phyloP scores from a whole-genome alignment of 1,140 invertebrate species.

The Liolophura sinensis region DNA sequence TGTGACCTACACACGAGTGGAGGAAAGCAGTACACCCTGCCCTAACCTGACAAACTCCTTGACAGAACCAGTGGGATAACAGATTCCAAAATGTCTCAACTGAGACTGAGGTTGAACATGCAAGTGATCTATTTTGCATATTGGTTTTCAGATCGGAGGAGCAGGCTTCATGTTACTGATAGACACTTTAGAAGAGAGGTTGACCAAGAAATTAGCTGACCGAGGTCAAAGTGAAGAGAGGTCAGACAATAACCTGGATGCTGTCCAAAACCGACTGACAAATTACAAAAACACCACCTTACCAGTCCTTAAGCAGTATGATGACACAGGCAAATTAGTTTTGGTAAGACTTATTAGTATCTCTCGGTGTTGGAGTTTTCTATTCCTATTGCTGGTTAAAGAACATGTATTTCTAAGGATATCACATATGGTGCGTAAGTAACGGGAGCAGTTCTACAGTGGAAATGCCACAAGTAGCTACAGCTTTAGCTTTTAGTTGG shows the following conservation, averaged over 20 bases:
- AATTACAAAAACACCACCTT: constrained; percentile 49
- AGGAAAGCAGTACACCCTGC: no score
- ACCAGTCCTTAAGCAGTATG: constrained; percentile 43
- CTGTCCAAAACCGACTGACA: constrained; percentile 39
- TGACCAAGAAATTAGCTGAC: constrained; percentile 39
- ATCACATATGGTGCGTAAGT: background rate
- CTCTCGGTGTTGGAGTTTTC: no score
- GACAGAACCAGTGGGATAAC: no score
- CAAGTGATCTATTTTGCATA: constrained; percentile 3
- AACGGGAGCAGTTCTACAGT: no score
- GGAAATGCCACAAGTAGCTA: no score
- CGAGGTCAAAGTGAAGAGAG: constrained; percentile 31
- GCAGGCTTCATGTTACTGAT: constrained; percentile 41
- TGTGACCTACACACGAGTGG: no score
- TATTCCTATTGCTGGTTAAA: no score
- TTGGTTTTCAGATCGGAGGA: constrained; percentile 42
- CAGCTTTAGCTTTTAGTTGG: no score
- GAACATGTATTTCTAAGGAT: background rate
- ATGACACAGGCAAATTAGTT: constrained; percentile 45
- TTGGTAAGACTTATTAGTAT: constrained; percentile 34
- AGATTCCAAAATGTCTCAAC: no score
- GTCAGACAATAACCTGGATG: constrained; percentile 43
- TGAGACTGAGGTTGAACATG: no score
- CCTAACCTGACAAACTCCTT: no score
- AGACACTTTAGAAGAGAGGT: constrained; percentile 49